phyloP scores from a whole-genome alignment of 2,888 invertebrate species.

The Nomada flava region DNA sequence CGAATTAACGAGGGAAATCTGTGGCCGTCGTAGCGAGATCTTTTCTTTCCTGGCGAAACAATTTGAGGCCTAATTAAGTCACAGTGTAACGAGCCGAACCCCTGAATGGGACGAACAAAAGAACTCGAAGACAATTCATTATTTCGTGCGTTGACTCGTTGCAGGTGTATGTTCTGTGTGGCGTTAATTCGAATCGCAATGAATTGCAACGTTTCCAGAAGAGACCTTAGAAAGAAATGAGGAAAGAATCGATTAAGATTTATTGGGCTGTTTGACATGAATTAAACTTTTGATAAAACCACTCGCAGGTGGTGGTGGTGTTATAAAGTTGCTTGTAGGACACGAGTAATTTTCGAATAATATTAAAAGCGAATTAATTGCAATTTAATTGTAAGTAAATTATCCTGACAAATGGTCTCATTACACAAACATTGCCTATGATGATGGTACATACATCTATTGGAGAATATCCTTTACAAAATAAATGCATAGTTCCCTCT shows the following conservation, averaged over 20 bases:
- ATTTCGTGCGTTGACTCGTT: conserved; percentile 11
- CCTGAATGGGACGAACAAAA: conserved; percentile 22
- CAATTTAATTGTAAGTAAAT: too few species aligned
- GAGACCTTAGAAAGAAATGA: background rate
- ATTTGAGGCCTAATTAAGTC: conserved; percentile 47
- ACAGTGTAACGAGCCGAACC: background rate
- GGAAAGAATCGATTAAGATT: background rate
- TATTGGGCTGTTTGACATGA: background rate
- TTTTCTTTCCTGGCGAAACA: conserved; percentile 7
- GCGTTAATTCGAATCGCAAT: background rate
- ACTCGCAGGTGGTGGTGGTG: too few species aligned
- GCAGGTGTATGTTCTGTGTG: background rate
- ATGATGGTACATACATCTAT: too few species aligned
- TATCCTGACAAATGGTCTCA: too few species aligned
- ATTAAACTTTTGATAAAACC: background rate
- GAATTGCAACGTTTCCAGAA: background rate
- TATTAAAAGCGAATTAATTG: too few species aligned
- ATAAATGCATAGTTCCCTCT: too few species aligned
- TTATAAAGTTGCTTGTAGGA: too few species aligned
- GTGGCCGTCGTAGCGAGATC: conserved; percentile 1
- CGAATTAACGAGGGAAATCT: conserved; percentile 43
- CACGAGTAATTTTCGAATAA: too few species aligned
- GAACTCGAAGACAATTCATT: conserved; percentile 21
- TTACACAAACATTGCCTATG: too few species aligned
- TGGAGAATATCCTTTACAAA: too few species aligned